Conservation (phyloP, 1,140 invertebrate genomes). For the Pinna nobilis region DNA sequence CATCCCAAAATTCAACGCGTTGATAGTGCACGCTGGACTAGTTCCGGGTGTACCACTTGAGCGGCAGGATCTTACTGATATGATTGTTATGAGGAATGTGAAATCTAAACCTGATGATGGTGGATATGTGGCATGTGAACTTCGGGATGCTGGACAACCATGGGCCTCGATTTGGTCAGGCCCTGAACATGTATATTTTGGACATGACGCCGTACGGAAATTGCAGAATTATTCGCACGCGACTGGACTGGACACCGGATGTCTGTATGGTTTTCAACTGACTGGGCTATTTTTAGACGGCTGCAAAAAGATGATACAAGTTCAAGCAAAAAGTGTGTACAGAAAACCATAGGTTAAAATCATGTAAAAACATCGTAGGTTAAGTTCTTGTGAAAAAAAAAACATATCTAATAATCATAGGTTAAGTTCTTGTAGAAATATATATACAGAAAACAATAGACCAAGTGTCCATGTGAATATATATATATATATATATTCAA, state of each 20-base stretch:
- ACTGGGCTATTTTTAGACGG: slow-evolving; percentile 64
- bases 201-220: slow-evolving; percentile 71
- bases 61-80: slow-evolving; percentile 55
- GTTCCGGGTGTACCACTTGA: slow-evolving; percentile 65
- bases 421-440: too few relatives aligned
- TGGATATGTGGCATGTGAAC: slow-evolving; percentile 44
- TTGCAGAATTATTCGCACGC: slow-evolving; percentile 65
- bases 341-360: too few relatives aligned
- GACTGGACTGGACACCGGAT: slow-evolving; percentile 74
- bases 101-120: slow-evolving; percentile 31
- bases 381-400: too few relatives aligned
- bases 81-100: slow-evolving; percentile 72
- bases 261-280: slow-evolving; percentile 67
- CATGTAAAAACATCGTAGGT: too few relatives aligned
- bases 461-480: too few relatives aligned
- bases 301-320: slow-evolving; percentile 30
- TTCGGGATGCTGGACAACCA: slow-evolving; percentile 52
- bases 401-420: too few relatives aligned
- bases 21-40: slow-evolving; percentile 75
- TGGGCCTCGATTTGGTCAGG: slow-evolving; percentile 73
- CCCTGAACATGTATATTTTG: slow-evolving; percentile 75
- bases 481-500: too few relatives aligned
- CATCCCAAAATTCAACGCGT: slow-evolving; percentile 63
- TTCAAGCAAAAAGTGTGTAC: slow-evolving; percentile 47
- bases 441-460: too few relatives aligned